Base-by-base conservation (phyloP, 2,797 vertebrate genomes). In the Mormyrus hasselquistii region DNA sequence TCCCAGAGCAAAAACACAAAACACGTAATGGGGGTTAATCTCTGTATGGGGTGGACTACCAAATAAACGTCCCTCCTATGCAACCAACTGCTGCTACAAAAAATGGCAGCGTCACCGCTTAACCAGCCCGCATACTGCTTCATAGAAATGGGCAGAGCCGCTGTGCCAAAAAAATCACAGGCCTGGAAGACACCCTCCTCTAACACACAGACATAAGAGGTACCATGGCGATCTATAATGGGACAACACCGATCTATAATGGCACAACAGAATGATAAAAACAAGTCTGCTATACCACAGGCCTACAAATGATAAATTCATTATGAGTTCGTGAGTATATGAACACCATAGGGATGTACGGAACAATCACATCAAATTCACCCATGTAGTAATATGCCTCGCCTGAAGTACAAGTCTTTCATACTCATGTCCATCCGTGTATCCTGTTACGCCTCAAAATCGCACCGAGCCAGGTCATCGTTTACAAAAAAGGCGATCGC, bases 381-480 rank as follows among this genome's bases (percentile, higher is more conserved):
- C 49, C 19, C 44, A 85, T 8, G 83, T 52, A 52, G 22, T 50
- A 83, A n/a, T 83, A 19, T 25, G 44, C 44, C n/a, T 83, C 69
- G 34, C 34, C 69, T 76, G 69, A 38, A 83, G 47, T n/a, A 83
- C 79, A 25, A 52, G 83, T 52, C 83, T 22, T 52, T 47, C n/a
- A 50, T 22, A 22, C 83, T 85, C 49, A 85, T 85, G 44, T 25
- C 83, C 83, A 82, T 82, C 76, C 41, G 41, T 82, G 25, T 85
- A 85, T 85, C 83, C 83, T 85, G 83, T 85, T 52, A 83, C 79
- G 44, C 41, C 49, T 85, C 41, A 85, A 52, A 49, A 85, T 52
- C 47, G 12, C 83, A 50, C 22, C 49, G 22, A 25, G 49, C 83
- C 49, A 52, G 44, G 44, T 50, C 47, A 25, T 50, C 47, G 22